Conservation (phyloP, 2,888 invertebrate species). For the Caenorhabditis sp. region DNA sequence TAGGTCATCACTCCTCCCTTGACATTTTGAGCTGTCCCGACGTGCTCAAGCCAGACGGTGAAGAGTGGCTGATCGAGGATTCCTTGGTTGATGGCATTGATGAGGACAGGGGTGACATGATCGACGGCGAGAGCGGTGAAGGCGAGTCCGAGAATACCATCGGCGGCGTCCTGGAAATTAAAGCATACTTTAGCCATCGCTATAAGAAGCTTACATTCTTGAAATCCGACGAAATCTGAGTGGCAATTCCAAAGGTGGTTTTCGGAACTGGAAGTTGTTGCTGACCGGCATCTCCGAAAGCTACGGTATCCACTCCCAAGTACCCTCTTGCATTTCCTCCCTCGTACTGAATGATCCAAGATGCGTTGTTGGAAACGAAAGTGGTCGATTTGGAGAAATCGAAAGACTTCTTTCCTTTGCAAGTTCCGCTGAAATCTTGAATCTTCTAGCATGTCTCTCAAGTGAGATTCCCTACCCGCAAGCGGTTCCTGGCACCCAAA, state of each 20-base stretch:
- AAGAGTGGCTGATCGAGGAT: conserved; percentile 72
- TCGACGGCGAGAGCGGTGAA: conserved; percentile 72
- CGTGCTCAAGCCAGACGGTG: conserved; percentile 71
- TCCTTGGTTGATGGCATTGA: conserved; percentile 70
- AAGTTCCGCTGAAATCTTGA: conserved; percentile 33
- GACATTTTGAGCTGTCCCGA: conserved; percentile 64
- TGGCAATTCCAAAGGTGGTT: conserved; percentile 77
- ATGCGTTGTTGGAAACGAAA: conserved; percentile 85
- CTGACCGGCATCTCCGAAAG: conserved; percentile 64
- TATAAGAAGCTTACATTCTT: conserved; percentile 53
- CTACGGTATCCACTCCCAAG: conserved; percentile 84
- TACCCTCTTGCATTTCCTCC: conserved; percentile 84
- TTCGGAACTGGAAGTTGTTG: conserved; percentile 72
- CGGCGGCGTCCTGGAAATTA: conserved; percentile 66
- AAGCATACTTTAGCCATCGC: too few species aligned
- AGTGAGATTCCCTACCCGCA: conserved; percentile 56
- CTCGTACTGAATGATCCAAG: conserved; percentile 84
- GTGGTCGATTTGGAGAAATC: conserved; percentile 90
- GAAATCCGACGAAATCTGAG: conserved; percentile 72
- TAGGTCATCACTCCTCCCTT: conserved; percentile 75
- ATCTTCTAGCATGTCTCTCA: background rate
- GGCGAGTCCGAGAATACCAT: conserved; percentile 72
- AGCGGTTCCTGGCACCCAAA: conserved; percentile 68
- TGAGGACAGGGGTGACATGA: conserved; percentile 66
- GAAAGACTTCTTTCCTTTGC: conserved; percentile 89